Evolutionary conservation across 2,113 vertebrate genomes (phyloP).

Genomic region (Antechinus flavipes): DNA sequence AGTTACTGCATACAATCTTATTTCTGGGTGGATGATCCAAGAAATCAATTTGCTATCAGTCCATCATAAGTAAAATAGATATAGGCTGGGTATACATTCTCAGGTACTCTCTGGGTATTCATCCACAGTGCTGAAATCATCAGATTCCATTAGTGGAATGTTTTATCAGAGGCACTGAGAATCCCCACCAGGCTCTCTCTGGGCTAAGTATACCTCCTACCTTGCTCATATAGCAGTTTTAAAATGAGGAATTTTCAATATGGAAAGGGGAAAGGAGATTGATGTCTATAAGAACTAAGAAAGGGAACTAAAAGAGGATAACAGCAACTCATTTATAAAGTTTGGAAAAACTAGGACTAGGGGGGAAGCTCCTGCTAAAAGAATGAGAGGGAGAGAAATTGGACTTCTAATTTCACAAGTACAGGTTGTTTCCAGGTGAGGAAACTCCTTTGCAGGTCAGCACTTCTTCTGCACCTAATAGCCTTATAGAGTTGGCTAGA

Average conservation of each 20-base stretch:
- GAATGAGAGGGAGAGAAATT: background rate
- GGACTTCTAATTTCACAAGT: background rate
- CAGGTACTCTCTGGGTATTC: background rate
- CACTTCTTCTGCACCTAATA: background rate
- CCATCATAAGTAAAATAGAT: background rate
- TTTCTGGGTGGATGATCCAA: background rate
- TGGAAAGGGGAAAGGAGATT: background rate
- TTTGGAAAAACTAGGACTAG: background rate
- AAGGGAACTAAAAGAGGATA: background rate
- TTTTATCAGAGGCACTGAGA: background rate
- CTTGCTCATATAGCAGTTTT: background rate
- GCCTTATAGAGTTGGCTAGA: background rate
- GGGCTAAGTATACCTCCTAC: background rate
- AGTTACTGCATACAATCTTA: background rate
- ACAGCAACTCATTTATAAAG: background rate
- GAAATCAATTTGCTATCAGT: background rate
- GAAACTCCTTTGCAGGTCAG: background rate
- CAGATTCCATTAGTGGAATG: background rate
- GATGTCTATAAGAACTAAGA: background rate
- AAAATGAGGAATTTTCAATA: background rate
- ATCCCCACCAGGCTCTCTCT: background rate
- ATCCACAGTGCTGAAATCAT: background rate
- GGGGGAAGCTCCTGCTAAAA: background rate
- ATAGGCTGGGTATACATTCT: background rate
- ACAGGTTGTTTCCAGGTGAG: background rate